Conservation (phyloP, 2,888 invertebrate species). For the Tenthredo mesomela region DNA sequence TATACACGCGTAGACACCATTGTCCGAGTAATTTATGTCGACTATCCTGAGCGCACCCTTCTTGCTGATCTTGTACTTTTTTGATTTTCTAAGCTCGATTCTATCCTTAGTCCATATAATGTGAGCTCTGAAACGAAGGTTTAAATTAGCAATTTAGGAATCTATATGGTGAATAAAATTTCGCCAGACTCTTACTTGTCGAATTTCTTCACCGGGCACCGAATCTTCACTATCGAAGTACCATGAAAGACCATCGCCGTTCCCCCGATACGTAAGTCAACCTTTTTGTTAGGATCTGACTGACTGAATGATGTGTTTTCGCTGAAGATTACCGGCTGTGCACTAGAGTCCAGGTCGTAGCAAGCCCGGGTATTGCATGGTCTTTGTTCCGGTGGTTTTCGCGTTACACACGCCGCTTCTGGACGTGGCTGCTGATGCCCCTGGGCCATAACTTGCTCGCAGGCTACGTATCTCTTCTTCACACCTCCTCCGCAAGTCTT, state of each 20-base stretch:
- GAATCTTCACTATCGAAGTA: slow-evolving; percentile 92
- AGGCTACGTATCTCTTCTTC: slow-evolving; percentile 89
- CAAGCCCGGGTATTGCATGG: slow-evolving; percentile 93
- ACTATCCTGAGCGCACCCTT: slow-evolving; percentile 94
- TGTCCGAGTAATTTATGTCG: slow-evolving; percentile 89
- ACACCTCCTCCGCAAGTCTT: slow-evolving; percentile 96
- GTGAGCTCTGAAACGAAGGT: slow-evolving; percentile 82
- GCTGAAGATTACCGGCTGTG: slow-evolving; percentile 87
- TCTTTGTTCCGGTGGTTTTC: slow-evolving; percentile 88
- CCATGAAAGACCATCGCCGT: slow-evolving; percentile 94
- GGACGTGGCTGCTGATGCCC: slow-evolving; percentile 93
- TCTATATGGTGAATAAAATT: neutral
- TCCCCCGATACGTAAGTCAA: slow-evolving; percentile 93
- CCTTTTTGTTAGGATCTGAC: slow-evolving; percentile 88
- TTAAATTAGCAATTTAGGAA: slow-evolving; percentile 78
- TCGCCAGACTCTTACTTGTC: slow-evolving; percentile 76
- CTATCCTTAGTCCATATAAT: slow-evolving; percentile 95
- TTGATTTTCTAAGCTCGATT: slow-evolving; percentile 86
- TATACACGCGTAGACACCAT: slow-evolving; percentile 92
- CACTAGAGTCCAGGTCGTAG: slow-evolving; percentile 83
- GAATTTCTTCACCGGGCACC: slow-evolving; percentile 93
- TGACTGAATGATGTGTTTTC: slow-evolving; percentile 90
- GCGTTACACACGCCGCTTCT: slow-evolving; percentile 86
- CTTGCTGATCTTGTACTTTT: slow-evolving; percentile 92
- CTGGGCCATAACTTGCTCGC: slow-evolving; percentile 96